Evolutionary conservation across 30 jellyfish, hydroid and myxozoan genomes (phyloP).

Genomic region (Clytia hemisphaerica): DNA sequence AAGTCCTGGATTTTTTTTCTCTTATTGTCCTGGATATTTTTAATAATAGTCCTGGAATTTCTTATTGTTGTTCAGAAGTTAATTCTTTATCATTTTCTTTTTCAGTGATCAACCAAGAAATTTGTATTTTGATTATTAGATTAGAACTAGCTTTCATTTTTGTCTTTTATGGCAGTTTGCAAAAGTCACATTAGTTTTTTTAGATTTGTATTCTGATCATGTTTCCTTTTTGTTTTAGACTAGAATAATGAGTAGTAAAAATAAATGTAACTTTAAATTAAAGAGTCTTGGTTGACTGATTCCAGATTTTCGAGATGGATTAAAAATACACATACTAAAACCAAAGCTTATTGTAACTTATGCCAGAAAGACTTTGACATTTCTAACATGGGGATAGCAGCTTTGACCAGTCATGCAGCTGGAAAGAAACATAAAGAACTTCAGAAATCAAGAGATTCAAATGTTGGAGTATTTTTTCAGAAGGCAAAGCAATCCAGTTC

Average conservation of each 20-base stretch:
- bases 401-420: background rate
- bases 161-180: too few relatives aligned
- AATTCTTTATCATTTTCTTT: too few relatives aligned
- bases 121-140: too few relatives aligned
- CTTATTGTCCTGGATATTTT: too few relatives aligned
- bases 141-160: too few relatives aligned
- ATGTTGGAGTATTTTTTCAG: background rate
- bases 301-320: background rate
- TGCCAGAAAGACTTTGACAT: background rate
- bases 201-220: too few relatives aligned
- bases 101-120: too few relatives aligned
- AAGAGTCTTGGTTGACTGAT: background rate
- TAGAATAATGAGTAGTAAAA: background rate
- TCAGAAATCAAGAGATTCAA: background rate
- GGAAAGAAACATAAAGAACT: slow-evolving; percentile 5
- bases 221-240: too few relatives aligned
- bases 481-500: background rate
- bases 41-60: too few relatives aligned
- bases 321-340: background rate
- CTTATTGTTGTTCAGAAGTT: too few relatives aligned
- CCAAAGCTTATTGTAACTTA: background rate
- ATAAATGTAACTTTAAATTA: background rate
- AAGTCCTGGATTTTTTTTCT: too few relatives aligned
- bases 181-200: too few relatives aligned
- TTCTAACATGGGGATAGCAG: background rate